Percentiles rank a stretch among this genome's conserved stretches.
Evolutionary conservation across 2,888 invertebrate species (phyloP).

Genomic region (Limnephilus marmoratus): DNA sequence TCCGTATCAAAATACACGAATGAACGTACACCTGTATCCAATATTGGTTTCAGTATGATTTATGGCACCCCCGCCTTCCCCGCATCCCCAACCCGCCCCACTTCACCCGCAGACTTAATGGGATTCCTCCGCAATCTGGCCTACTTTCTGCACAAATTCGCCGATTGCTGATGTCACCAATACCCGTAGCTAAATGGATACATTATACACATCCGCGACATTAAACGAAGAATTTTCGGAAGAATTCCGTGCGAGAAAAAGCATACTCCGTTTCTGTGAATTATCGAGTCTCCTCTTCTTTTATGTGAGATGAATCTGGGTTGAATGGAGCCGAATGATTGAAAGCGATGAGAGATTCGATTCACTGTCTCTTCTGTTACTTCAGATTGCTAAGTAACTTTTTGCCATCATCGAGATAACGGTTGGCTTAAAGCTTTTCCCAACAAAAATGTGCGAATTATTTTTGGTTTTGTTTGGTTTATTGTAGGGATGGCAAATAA

Average conservation of each 20-base stretch:
- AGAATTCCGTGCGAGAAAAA: neutral
- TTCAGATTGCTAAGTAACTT: neutral
- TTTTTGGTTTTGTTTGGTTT: neutral
- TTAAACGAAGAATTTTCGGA: neutral
- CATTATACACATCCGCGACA: neutral
- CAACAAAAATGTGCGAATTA: neutral
- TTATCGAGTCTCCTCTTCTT: neutral
- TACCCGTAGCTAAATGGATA: slow-evolving; percentile 5
- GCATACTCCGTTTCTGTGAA: slow-evolving; percentile 6
- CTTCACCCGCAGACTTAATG: slow-evolving; percentile 43
- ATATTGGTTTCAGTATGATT: slow-evolving; percentile 63
- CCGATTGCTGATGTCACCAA: slow-evolving; percentile 35
- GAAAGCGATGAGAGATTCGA: neutral
- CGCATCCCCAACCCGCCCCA: slow-evolving; percentile 12
- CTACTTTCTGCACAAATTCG: slow-evolving; percentile 47
- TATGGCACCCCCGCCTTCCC: slow-evolving; percentile 42
- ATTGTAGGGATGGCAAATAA: neutral
- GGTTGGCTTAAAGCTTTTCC: neutral
- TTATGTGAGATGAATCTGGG: neutral
- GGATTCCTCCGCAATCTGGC: slow-evolving; percentile 53
- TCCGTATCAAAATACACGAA: slow-evolving; percentile 43
- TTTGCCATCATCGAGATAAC: neutral
- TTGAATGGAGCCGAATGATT: neutral
- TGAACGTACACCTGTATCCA: slow-evolving; percentile 59
- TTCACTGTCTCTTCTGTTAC: neutral